These are phyloP conservation scores for Ophraella communa DNA, from an alignment of 2,888 invertebrate genomes.

Conservation along the genomic window DNA sequence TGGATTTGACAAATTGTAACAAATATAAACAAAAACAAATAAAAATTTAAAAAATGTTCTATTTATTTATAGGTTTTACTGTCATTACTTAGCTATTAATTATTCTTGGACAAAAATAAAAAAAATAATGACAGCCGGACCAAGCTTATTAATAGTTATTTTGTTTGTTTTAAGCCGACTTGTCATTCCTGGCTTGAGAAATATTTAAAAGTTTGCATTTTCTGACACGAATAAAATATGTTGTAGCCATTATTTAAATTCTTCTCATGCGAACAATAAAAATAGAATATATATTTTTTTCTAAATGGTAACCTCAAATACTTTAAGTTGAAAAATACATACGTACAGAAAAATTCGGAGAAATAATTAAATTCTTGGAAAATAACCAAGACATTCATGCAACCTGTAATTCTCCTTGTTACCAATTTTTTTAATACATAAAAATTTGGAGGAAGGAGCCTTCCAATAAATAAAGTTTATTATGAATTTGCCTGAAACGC, in stretches of 20 bases:
- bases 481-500: too few relatives aligned
- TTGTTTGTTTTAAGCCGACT: background rate
- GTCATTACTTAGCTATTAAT: background rate
- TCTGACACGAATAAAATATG: background rate
- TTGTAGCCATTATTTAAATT: too few relatives aligned
- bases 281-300: too few relatives aligned
- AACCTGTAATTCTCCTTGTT: too few relatives aligned
- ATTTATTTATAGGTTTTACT: constrained; percentile 1
- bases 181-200: background rate
- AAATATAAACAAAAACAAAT: background rate
- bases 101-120: background rate
- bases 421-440: too few relatives aligned
- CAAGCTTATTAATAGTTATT: background rate
- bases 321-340: too few relatives aligned
- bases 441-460: too few relatives aligned
- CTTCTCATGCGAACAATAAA: background rate
- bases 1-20: background rate
- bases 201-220: background rate
- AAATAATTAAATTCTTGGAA: too few relatives aligned
- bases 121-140: background rate
- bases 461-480: too few relatives aligned
- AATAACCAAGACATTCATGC: too few relatives aligned
- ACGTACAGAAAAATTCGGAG: too few relatives aligned
- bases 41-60: background rate
- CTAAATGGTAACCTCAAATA: too few relatives aligned